Conservation (phyloP, 2,113 vertebrate genomes). For the Cephalopterus ornatus region DNA sequence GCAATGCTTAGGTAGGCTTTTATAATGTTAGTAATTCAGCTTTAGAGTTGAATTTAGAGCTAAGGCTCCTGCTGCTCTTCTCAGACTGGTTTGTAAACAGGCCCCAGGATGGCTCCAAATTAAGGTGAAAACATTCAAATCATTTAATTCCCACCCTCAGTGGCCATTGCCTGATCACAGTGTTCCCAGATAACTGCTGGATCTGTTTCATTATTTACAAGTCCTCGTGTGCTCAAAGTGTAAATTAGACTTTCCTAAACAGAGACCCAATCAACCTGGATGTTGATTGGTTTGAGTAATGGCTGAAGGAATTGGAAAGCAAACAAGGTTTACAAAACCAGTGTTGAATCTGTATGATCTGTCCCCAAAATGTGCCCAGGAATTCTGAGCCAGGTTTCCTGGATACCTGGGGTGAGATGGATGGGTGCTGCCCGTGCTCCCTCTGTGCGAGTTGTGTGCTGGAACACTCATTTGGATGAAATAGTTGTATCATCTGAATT, state of each 20-base stretch:
- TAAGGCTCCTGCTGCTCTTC: not conserved
- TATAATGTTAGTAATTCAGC: not conserved
- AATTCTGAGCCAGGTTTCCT: not conserved
- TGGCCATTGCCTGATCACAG: not conserved
- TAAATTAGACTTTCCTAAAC: not conserved
- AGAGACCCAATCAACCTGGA: not conserved
- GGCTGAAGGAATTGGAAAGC: not conserved
- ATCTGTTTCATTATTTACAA: not conserved
- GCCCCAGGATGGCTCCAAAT: not conserved
- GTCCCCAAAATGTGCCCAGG: not conserved
- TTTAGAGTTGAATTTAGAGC: not conserved
- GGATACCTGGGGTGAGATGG: not conserved
- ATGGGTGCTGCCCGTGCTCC: not conserved
- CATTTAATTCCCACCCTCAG: not conserved
- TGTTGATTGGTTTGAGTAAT: not conserved
- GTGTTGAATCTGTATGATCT: not conserved
- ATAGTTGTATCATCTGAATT: not conserved
- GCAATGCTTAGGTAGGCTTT: not conserved
- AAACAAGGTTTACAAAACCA: not conserved
- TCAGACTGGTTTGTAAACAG: not conserved
- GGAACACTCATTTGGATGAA: not conserved
- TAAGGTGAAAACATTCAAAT: not conserved
- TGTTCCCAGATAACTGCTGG: not conserved
- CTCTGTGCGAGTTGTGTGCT: rapidly evolving
- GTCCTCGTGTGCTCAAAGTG: not conserved